These are phyloP conservation scores for Blomia tropicalis DNA, from an alignment of 2,888 invertebrate genomes.

Conservation along the genomic window DNA sequence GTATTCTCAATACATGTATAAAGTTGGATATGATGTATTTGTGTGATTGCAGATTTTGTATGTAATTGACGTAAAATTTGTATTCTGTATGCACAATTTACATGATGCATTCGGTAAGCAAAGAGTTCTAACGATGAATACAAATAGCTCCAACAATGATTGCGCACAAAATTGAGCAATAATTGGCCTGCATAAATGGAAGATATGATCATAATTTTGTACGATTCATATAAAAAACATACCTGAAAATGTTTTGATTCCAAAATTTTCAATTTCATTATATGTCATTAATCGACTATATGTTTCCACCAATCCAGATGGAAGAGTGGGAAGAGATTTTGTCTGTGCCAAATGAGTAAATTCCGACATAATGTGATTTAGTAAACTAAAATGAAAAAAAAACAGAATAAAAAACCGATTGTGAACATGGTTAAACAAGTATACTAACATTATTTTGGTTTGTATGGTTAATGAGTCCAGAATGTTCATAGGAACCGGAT, in stretches of 20 bases:
- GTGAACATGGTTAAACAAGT: not conserved
- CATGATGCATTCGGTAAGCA: constrained; percentile 85
- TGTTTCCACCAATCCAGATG: constrained; percentile 83
- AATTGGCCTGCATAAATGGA: constrained; percentile 49
- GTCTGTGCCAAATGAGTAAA: constrained; percentile 76
- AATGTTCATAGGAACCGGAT: constrained; percentile 76
- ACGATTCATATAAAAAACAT: constrained; percentile 31
- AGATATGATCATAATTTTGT: not conserved
- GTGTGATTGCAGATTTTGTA: constrained; percentile 72
- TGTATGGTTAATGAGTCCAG: constrained; percentile 85
- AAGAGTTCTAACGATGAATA: constrained; percentile 70
- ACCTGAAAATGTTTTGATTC: constrained; percentile 90
- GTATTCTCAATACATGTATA: constrained; percentile 82
- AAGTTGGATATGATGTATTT: constrained; percentile 84
- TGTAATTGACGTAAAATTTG: constrained; percentile 79
- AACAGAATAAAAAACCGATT: not conserved
- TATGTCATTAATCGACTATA: constrained; percentile 82
- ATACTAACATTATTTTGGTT: constrained; percentile 68
- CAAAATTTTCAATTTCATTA: constrained; percentile 87
- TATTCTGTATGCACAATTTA: constrained; percentile 84
- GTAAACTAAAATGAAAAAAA: constrained; percentile 40
- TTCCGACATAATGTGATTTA: constrained; percentile 54
- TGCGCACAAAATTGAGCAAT: constrained; percentile 74
- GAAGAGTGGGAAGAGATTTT: constrained; percentile 55
- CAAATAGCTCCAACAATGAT: constrained; percentile 75